Evolutionary conservation across 2,113 vertebrate genomes (phyloP), one percentile per base, ranked within the genome.

Genomic region (Vicugna pacos): DNA sequence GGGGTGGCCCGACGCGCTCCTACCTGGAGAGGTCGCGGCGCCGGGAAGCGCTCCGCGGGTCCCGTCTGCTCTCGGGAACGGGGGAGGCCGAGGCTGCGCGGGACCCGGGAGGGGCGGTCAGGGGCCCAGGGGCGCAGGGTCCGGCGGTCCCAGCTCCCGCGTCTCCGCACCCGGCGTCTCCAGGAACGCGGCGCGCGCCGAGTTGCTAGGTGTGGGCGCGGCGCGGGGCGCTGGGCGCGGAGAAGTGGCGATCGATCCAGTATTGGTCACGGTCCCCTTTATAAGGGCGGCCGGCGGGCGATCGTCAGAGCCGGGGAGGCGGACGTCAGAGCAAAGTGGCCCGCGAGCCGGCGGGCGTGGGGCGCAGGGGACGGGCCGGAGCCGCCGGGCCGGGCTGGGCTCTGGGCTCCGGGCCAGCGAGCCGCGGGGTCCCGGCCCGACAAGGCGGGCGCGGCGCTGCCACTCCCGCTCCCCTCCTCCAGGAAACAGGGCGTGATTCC

Each of bases 301-400:
- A 98, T 98, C 99, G 99, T 99, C 99, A 99, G 98, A 99, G 98
- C 96, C 94, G 94, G 48, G 97, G 97, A 89, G 94, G 98, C 96
- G 95, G 96, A 98, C 99, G 99, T 99, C 98, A 99, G 98, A 98
- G 96, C 83, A 92, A 87, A 97, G 97, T 76, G 96, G 67, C 95
- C 91, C 9, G n/a, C 9, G 8, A 65, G 82, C n/a, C 19, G 60
- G 54, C 83, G 88, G 46, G 42, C 22, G 70, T 35, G 38, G 48
- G 56, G 62, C 30, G 1, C 62, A 69, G 77, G 56, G 83, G 80
- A 69, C 38, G 72, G 38, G 38, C 65, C 38, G 4, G 24, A 48
- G 48, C 9, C 81, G 64, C 26, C 10, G 22, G 69, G 69, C 79
- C 52, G 28, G 56, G 79, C 79, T 81, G 79, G 8, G 56, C 24